Conservation (phyloP, 2,888 invertebrate species). For the Pharmacophagus antenor region DNA sequence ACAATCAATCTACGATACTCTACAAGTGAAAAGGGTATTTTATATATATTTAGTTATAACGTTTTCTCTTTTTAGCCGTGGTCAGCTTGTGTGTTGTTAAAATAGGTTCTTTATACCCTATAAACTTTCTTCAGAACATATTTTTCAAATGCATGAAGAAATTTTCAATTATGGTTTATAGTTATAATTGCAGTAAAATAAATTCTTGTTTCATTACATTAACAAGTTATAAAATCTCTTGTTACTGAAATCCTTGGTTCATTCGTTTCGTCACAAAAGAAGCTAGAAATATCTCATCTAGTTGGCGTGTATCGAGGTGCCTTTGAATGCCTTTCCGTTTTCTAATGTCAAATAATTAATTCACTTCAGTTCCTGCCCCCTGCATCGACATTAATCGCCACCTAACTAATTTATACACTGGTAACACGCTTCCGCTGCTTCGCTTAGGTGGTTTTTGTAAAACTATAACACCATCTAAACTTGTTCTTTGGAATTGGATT, state of each 20-base stretch:
- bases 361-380: constrained; percentile 30
- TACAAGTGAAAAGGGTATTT: no score
- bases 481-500: not conserved
- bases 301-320: not conserved
- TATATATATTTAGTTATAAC: no score
- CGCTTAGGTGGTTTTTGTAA: not conserved
- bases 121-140: no score
- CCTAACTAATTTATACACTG: constrained; percentile 14
- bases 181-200: not conserved
- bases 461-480: not conserved
- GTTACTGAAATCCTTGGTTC: not conserved
- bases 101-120: no score
- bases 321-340: constrained; percentile 13
- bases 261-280: not conserved
- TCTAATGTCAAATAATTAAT: constrained; percentile 28
- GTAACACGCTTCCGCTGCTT: constrained; percentile 3
- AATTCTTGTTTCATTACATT: not conserved
- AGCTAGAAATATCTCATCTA: constrained; percentile 5
- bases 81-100: no score
- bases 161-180: not conserved
- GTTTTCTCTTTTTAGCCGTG: no score
- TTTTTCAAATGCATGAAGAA: no score
- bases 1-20: no score
- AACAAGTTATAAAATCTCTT: not conserved
- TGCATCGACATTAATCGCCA: constrained; percentile 20